Base-by-base conservation (phyloP, 2,113 vertebrate species). In the Hippocampus guttulatus region DNA sequence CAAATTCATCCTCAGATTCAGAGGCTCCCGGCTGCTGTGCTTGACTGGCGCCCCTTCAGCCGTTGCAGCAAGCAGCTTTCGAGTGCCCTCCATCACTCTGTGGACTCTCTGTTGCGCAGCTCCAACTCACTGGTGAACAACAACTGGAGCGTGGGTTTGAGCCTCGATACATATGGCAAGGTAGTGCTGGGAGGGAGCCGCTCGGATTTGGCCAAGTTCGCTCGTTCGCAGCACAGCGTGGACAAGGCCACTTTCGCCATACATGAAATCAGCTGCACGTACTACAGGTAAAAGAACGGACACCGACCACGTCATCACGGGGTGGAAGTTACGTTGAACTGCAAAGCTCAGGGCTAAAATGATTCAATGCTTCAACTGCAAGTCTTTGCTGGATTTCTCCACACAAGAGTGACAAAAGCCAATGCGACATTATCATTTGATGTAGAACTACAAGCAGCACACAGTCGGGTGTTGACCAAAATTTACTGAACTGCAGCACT, bases 221-320 rank as follows among this genome's bases (percentile, higher is more conserved):
- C 91, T 14, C 84, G 79, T 14, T 89, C 84, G 0, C 90, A 92
- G 81, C 81, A 90, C 80, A 90, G 79, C 14, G 84, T 90, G 80
- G 92, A 93, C 86, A 92, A 90, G 71, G 88, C 90, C 60, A 93
- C 91, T 1, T 93, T 92, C 74, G 88, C 88, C 72, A 79, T 85
- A 15, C 91, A 93, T 71, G 91, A 92, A 79, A 88, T 93, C 77
- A 91, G 85, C 30, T 93, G 93, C 80, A 88, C 84, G 6, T 89
- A 89, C 72, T 93, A 93, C 83, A 92, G 91, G 91, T 93, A 84
- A 87, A 43, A 8, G 3, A 27, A 45, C 9, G 12, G 10, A 8
- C 10, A 45, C 54, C 23, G 47, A 47, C 41, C n/a, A 12, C 9
- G 16, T 62, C 9, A 18, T 62, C 52, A 55, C 8, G 20, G 8